Conservation (phyloP, 2,888 invertebrate genomes). For the Lasioglossum malachurum region DNA sequence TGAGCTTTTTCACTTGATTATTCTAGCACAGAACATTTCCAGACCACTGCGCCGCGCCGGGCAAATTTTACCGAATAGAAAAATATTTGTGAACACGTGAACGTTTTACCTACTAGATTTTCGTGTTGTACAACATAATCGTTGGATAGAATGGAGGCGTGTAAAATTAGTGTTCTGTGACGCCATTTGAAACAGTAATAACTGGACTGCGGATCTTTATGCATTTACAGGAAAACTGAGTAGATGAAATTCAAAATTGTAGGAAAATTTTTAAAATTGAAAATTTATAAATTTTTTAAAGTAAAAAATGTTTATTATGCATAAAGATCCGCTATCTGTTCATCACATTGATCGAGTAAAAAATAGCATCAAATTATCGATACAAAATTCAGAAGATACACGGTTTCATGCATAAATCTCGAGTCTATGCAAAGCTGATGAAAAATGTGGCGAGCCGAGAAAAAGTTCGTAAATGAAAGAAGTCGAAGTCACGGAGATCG, state of each 20-base stretch:
- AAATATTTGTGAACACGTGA: background rate
- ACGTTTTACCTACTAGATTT: background rate
- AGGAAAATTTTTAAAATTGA: no score
- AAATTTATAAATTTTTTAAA: no score
- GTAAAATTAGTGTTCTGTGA: no score
- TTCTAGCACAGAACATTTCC: slow-evolving; percentile 4
- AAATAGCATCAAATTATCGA: background rate
- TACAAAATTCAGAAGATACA: background rate
- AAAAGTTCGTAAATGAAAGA: background rate
- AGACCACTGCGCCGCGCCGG: background rate
- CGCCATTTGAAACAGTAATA: no score
- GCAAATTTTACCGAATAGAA: background rate
- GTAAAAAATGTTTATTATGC: no score
- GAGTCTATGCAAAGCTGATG: background rate
- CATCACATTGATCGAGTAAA: background rate
- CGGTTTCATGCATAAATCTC: background rate
- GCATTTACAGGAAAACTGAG: no score
- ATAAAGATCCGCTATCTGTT: no score
- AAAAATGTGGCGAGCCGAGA: background rate
- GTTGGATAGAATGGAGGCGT: background rate
- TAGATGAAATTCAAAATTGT: no score
- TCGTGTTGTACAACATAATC: no score
- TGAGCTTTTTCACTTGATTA: slow-evolving; percentile 16
- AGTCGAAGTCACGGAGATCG: background rate
- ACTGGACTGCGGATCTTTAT: no score